Conservation (phyloP, 1,140 invertebrate genomes). For the Harpegnathos saltator region DNA sequence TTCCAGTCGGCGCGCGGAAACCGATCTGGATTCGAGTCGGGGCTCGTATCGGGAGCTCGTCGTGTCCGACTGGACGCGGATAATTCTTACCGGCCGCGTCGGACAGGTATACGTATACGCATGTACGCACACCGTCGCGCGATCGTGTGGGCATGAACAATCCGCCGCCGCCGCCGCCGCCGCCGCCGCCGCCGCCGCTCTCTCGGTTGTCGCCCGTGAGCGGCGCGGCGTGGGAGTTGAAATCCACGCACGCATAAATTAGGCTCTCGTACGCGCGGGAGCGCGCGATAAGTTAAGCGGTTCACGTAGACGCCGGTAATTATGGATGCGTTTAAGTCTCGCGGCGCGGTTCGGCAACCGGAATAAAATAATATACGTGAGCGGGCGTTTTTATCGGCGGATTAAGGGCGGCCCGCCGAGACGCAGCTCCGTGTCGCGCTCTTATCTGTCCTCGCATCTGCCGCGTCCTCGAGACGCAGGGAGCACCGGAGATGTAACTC, state of each 20-base stretch:
- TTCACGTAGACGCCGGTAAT: slow-evolving; percentile 85
- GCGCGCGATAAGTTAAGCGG: slow-evolving; percentile 82
- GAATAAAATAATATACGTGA: slow-evolving; percentile 86
- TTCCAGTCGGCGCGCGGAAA: slow-evolving; percentile 58
- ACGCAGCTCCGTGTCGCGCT: slow-evolving; percentile 76
- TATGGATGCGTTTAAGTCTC: slow-evolving; percentile 85
- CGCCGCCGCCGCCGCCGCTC: no score
- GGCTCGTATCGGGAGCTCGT: slow-evolving; percentile 70
- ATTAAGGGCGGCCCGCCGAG: slow-evolving; percentile 81
- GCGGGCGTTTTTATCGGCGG: slow-evolving; percentile 83
- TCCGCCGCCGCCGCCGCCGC: slow-evolving; percentile 49
- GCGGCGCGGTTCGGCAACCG: slow-evolving; percentile 84
- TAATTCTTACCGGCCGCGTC: slow-evolving; percentile 65
- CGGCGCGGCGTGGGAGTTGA: slow-evolving; percentile 78
- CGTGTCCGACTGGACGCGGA: slow-evolving; percentile 63
- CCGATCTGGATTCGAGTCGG: slow-evolving; percentile 62
- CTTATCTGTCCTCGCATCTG: slow-evolving; percentile 80
- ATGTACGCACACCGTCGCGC: background rate
- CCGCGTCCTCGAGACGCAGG: slow-evolving; percentile 57
- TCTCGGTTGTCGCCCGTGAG: no score
- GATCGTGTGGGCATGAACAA: slow-evolving; percentile 72
- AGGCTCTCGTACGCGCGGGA: slow-evolving; percentile 73
- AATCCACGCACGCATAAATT: slow-evolving; percentile 81
- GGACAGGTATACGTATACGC: slow-evolving; percentile 57
- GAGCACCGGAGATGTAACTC: slow-evolving; percentile 69